phyloP scores from a whole-genome alignment of 2,888 invertebrate species.

The Tachystola acroxantha region DNA sequence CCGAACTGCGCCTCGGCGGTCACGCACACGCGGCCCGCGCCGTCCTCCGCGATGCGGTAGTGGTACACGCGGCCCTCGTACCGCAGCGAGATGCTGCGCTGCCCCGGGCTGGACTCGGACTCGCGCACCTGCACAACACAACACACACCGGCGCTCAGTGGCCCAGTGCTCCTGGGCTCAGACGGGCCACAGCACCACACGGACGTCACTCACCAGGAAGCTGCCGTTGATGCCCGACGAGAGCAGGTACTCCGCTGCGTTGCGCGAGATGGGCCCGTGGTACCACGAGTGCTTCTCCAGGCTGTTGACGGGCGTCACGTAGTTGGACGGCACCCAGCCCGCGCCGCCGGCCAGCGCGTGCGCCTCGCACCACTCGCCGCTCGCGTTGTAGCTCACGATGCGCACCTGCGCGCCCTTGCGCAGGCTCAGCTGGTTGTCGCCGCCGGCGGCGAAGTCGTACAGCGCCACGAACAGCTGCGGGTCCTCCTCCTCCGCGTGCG shows the following conservation, averaged over 20 bases:
- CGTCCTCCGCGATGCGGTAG: constrained; percentile 96
- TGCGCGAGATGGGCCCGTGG: constrained; percentile 97
- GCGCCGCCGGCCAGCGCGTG: constrained; percentile 91
- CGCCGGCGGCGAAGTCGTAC: constrained; percentile 98
- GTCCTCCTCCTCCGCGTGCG: constrained; percentile 94
- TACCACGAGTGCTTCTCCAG: constrained; percentile 99
- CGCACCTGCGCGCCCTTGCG: constrained; percentile 96
- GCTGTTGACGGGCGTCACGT: constrained; percentile 98
- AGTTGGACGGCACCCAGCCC: constrained; percentile 99
- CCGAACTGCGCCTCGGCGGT: constrained; percentile 98
- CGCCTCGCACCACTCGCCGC: constrained; percentile 99
- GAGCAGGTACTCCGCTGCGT: constrained; percentile 98
- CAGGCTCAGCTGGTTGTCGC: constrained; percentile 97
- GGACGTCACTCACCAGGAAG: constrained; percentile 85
- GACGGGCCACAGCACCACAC: no score
- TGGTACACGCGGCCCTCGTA: constrained; percentile 99
- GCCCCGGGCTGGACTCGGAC: constrained; percentile 97
- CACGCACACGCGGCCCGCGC: constrained; percentile 84
- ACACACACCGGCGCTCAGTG: no score
- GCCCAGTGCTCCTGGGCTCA: no score
- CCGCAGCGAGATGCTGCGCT: constrained; percentile 92
- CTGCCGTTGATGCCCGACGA: constrained; percentile 99
- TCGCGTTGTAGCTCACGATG: constrained; percentile 98
- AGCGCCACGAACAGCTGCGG: constrained; percentile 98
- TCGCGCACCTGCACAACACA: constrained; percentile 86